Conservation (phyloP, 2,888 invertebrate species). For the Drosophila demipolita region DNA sequence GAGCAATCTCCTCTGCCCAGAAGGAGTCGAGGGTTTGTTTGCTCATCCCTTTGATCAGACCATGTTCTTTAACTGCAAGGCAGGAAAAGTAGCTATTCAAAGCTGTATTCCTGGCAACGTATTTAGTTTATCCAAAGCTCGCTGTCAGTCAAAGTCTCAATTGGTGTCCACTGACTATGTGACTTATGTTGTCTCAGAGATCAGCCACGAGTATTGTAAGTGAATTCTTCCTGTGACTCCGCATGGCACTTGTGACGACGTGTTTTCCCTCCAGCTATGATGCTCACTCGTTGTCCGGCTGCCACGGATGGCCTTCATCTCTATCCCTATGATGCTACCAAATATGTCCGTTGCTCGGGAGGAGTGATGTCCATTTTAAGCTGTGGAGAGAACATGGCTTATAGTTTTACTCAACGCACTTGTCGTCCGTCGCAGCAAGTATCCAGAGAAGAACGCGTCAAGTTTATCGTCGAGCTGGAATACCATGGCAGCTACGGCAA, state of each 20-base stretch:
- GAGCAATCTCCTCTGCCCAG: slow-evolving; percentile 84
- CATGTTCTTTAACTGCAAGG: slow-evolving; percentile 89
- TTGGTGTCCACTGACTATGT: slow-evolving; percentile 82
- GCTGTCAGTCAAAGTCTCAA: slow-evolving; percentile 87
- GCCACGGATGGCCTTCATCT: slow-evolving; percentile 87
- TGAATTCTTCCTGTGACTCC: slow-evolving; percentile 7
- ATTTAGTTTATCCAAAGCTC: slow-evolving; percentile 86
- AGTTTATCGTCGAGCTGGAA: slow-evolving; percentile 43
- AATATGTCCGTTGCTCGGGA: slow-evolving; percentile 88
- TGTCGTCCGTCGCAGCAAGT: slow-evolving; percentile 62
- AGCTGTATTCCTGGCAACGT: slow-evolving; percentile 88
- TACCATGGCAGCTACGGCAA: slow-evolving; percentile 42
- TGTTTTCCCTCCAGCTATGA: slow-evolving; percentile 53
- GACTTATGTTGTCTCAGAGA: slow-evolving; percentile 65
- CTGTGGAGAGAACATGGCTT: slow-evolving; percentile 88
- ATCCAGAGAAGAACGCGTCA: slow-evolving; percentile 56
- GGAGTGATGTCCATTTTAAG: slow-evolving; percentile 86
- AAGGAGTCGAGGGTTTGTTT: slow-evolving; percentile 86
- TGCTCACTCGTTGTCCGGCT: slow-evolving; percentile 84
- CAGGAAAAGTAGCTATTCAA: slow-evolving; percentile 87
- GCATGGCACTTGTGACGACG: neutral
- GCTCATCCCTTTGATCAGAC: slow-evolving; percentile 88
- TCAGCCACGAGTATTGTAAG: slow-evolving; percentile 79
- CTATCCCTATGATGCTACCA: slow-evolving; percentile 87
- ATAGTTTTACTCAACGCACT: slow-evolving; percentile 81